Conservation (phyloP, 2,888 invertebrate species). For the Pherbina coryleti region DNA sequence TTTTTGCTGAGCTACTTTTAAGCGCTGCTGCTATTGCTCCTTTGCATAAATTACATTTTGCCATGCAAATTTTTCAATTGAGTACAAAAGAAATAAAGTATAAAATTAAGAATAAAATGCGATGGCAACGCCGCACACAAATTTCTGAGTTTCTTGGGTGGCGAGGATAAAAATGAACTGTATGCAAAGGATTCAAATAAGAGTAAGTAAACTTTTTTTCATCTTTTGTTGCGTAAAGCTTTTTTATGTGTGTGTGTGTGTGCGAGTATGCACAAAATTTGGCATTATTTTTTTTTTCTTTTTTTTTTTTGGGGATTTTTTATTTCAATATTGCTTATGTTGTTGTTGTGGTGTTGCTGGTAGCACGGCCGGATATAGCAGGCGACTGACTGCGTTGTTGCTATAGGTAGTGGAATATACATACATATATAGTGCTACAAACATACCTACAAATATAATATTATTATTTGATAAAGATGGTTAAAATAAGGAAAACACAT, state of each 20-base stretch:
- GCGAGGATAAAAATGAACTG: not conserved
- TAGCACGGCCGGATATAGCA: no score
- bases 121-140: not conserved
- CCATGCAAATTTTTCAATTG: conserved; percentile 56
- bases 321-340: not conserved
- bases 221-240: not conserved
- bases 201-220: not conserved
- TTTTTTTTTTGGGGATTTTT: not conserved
- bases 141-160: not conserved
- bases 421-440: not conserved
- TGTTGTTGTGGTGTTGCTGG: not conserved
- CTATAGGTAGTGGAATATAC: not conserved
- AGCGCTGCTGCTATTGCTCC: not conserved
- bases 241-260: not conserved
- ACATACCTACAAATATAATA: conserved; percentile 50
- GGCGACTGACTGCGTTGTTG: not conserved
- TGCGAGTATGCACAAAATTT: not conserved
- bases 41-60: conserved; percentile 49
- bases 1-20: not conserved
- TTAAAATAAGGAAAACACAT: conserved; percentile 67
- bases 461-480: conserved; percentile 68
- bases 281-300: not conserved
- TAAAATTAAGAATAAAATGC: conserved; percentile 24
- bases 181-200: conserved; percentile 17
- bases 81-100: conserved; percentile 50